Evolutionary conservation across 2,797 vertebrate genomes (phyloP).

Genomic region (Pyrocephalus nanus): DNA sequence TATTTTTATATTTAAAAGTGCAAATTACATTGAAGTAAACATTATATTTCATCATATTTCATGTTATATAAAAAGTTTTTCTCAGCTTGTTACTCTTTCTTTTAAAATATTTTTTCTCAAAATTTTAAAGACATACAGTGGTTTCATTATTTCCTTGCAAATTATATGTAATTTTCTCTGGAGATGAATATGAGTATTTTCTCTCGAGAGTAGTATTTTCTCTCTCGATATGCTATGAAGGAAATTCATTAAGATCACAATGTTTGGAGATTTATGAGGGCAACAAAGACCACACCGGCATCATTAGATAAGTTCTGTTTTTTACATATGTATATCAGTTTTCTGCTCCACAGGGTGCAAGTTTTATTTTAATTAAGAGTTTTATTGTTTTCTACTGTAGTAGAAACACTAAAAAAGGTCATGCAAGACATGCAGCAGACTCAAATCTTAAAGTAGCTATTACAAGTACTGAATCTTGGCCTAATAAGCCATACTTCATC

Average conservation of each 20-base stretch:
- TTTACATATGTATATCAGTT: background rate
- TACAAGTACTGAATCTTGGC: background rate
- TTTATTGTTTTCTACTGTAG: background rate
- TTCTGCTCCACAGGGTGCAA: background rate
- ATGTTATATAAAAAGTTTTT: background rate
- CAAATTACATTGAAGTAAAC: background rate
- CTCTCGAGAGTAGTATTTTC: background rate
- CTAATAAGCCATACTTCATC: background rate
- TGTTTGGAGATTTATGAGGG: background rate
- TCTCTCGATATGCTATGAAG: background rate
- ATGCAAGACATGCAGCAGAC: background rate
- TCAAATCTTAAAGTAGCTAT: background rate
- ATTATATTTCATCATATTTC: background rate
- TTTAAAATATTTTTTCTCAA: background rate
- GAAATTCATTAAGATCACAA: background rate
- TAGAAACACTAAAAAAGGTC: background rate
- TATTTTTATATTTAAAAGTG: background rate
- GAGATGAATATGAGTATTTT: background rate
- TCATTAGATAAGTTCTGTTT: background rate
- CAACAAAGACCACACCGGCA: background rate
- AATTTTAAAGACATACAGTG: background rate
- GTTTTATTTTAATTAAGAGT: background rate
- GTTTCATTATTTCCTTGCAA: background rate
- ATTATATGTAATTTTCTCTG: background rate
- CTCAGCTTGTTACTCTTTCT: background rate